Evolutionary conservation across 2,113 vertebrate species (phyloP).

Genomic region (Ellobius talpinus): DNA sequence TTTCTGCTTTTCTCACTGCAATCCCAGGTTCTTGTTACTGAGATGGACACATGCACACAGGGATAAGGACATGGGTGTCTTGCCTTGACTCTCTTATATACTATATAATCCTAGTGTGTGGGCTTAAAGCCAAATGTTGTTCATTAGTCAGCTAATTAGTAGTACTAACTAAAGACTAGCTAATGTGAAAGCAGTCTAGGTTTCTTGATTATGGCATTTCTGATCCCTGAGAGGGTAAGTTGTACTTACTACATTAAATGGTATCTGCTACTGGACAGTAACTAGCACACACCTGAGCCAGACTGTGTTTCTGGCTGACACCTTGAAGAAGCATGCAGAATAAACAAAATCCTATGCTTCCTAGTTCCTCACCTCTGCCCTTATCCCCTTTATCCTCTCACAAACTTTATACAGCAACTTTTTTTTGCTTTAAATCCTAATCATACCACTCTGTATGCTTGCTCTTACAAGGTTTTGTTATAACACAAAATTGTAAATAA

Average conservation of each 20-base stretch:
- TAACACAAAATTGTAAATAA: conserved; percentile 1
- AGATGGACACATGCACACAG: not conserved
- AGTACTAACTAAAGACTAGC: not conserved
- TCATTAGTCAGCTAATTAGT: not conserved
- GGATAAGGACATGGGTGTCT: not conserved
- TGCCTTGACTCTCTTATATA: not conserved
- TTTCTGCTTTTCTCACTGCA: conserved; percentile 14
- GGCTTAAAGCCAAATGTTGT: not conserved
- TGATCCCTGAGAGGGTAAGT: not conserved
- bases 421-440: conserved; percentile 48
- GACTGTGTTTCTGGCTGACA: not conserved
- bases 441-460: not conserved
- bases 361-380: not conserved
- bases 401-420: not conserved
- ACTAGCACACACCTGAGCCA: conserved; percentile 2
- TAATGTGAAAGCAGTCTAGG: not conserved
- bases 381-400: not conserved
- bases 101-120: not conserved
- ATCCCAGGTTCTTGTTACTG: not conserved
- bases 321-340: not conserved
- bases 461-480: not conserved
- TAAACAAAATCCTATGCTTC: not conserved
- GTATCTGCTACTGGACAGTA: not conserved
- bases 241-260: not conserved
- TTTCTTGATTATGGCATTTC: not conserved